Conservation (phyloP, 2,888 invertebrate species). For the Rapana venosa region DNA sequence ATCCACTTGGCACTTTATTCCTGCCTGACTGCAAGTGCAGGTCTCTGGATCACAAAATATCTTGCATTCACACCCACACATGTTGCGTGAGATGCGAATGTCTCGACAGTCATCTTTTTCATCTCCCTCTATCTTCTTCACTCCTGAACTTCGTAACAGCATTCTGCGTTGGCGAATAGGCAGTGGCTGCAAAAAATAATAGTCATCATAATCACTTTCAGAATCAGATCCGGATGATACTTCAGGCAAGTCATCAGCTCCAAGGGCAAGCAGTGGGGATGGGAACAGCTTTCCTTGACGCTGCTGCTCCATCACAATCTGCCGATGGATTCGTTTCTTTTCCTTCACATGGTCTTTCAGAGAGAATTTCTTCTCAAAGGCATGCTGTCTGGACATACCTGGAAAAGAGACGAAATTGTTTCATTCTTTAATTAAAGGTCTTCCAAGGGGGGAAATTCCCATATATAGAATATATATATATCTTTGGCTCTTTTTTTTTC, state of each 20-base stretch:
- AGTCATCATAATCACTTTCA: slow-evolving; percentile 74
- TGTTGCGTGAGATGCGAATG: slow-evolving; percentile 92
- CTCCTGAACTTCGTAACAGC: slow-evolving; percentile 92
- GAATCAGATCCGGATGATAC: slow-evolving; percentile 56
- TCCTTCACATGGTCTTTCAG: slow-evolving; percentile 93
- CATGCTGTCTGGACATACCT: slow-evolving; percentile 88
- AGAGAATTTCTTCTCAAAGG: slow-evolving; percentile 88
- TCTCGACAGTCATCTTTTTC: slow-evolving; percentile 97
- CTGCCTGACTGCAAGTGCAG: slow-evolving; percentile 95
- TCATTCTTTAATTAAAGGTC: neutral
- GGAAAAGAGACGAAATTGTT: slow-evolving; percentile 45
- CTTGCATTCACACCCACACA: slow-evolving; percentile 78
- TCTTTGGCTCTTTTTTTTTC: neutral
- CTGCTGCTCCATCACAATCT: slow-evolving; percentile 86
- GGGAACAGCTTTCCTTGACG: slow-evolving; percentile 79
- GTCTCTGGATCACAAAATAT: slow-evolving; percentile 93
- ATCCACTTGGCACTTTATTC: slow-evolving; percentile 98
- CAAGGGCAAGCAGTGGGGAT: slow-evolving; percentile 58
- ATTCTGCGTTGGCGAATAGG: slow-evolving; percentile 93
- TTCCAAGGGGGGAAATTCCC: neutral
- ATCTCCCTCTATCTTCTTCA: slow-evolving; percentile 92
- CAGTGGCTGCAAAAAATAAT: slow-evolving; percentile 85
- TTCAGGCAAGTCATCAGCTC: slow-evolving; percentile 46
- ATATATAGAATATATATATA: neutral
- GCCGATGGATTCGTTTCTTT: slow-evolving; percentile 90